Base-by-base conservation (phyloP, 2,797 vertebrate genomes). In the Phrynocephalus vlangalii region DNA sequence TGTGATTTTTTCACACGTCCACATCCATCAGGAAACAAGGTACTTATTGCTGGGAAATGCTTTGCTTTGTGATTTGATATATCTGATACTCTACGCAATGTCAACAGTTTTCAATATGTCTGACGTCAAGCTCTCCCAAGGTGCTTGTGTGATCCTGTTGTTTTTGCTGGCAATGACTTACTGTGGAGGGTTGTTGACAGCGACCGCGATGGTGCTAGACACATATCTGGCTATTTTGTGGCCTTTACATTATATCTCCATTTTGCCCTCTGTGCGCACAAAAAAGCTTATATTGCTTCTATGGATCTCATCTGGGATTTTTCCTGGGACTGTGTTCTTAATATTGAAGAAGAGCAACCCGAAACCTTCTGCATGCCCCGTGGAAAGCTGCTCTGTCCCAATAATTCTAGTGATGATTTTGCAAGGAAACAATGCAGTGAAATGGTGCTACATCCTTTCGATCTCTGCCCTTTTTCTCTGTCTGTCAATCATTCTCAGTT, bases 41-140 rank as follows among this genome's bases (percentile, higher is more conserved):
- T 98, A 97, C 93, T 92, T 97, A 83, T 96, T 98, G 67, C 93
- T 98, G 91, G 97, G 96, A 78, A 98, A 97, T 2, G 92, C 95
- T 78, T 90, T 97, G 93, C 87, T 97, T 20, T 97, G 96, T n/a
- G 97, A 98, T 87, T 92, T 97, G 38, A 91, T 97, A 6, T 98
- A 97, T 91, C 91, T 97, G 71, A 83, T 96, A 33, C 91, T 97
- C 88, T 97, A 96, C 90, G 92, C 96, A 26, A 70, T 97, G 50
- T 95, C 88, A 18, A 94, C 95, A n/a, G 92, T 95, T 68, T 91
- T 97, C 91, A 97, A 95, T 18, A 90, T 92, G 10, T 94, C 95
- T 1, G 90, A 82, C 0, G 84, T 97, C 1, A 75, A 88, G 16
- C 95, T 97, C 90, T 95, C 96, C 0, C 91, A 96, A 89, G 91